Conservation (phyloP, 2,888 invertebrate species). For the Synergus itoensis region DNA sequence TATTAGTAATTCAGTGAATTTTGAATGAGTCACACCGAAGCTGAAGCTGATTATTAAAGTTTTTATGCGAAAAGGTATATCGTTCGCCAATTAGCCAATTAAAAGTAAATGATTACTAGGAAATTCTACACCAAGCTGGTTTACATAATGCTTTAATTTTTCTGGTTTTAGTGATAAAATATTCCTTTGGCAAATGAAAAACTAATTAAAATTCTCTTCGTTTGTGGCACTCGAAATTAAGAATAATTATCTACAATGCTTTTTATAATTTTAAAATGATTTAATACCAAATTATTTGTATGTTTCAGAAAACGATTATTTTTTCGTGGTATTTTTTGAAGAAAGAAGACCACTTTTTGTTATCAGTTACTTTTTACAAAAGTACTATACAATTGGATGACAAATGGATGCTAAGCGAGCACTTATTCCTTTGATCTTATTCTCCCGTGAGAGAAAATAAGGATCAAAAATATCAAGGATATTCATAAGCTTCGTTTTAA, state of each 20-base stretch:
- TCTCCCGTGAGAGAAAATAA: conserved; percentile 31
- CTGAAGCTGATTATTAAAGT: not conserved
- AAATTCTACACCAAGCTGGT: not conserved
- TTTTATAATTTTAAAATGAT: no score
- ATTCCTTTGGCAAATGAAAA: not conserved
- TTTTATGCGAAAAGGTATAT: not conserved
- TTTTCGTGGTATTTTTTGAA: not conserved
- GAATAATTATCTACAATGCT: no score
- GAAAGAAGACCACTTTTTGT: not conserved
- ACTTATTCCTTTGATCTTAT: not conserved
- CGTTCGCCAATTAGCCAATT: not conserved
- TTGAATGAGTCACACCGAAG: not conserved
- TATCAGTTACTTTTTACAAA: not conserved
- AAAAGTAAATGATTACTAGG: not conserved
- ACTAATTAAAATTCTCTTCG: not conserved
- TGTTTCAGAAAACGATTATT: not conserved
- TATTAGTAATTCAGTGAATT: no score
- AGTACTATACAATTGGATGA: not conserved
- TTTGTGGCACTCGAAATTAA: conserved; percentile 2
- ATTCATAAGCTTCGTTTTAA: not conserved
- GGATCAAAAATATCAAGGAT: not conserved
- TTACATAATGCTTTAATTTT: not conserved
- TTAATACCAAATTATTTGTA: not conserved
- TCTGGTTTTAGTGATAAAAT: not conserved
- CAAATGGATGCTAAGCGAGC: conserved; percentile 15